Base-by-base conservation (phyloP, 2,113 vertebrate species). In the Cheilinus undulatus region DNA sequence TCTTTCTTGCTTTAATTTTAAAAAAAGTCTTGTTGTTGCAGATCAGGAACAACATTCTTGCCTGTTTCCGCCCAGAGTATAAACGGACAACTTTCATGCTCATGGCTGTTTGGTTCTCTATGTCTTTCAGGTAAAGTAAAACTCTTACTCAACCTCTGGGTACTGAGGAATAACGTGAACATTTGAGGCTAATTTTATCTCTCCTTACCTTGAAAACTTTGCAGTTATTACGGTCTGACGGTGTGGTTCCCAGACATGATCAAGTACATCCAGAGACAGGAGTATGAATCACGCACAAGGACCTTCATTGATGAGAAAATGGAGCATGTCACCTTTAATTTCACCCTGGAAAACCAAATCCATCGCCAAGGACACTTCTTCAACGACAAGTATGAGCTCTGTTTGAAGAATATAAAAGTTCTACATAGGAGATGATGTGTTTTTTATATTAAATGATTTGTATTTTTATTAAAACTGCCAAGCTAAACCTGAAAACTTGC, bases 221-320 rank as follows among this genome's bases (percentile, higher is more conserved):
- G 46, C 88, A 99, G 97, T 85, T 99, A 99, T 83, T 99, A 99
- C 0, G 97, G 97, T 43, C 87, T 99, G 89, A 99, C 97, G 0
- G 97, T 99, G 24, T 99, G 97, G 97, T 98, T 99, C 90, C 97
- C 97, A 0, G 97, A 99, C 92, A 98, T 98, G 97, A 99, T 99
- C 79, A 98, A 99, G 82, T 96, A 99, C 84, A 94, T 99, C 78
- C 97, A 99, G 92, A 89, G 93, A 86, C 94, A 96, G 59, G 97
- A 98, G 32, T 99, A 99, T 0, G 93, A 95, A 0, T 92, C 95
- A 0, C 95, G 95, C 68, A 98, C 97, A 0, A 98, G 96, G 82
- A 90, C 95, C 84, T 98, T 98, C 87, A 90, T 88, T 0, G 94
- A 94, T 3, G 96, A 99, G 76, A 93, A 88, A 1, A 95, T 98